Evolutionary conservation across 2,888 invertebrate species (phyloP).

Genomic region (Philonicus albiceps): DNA sequence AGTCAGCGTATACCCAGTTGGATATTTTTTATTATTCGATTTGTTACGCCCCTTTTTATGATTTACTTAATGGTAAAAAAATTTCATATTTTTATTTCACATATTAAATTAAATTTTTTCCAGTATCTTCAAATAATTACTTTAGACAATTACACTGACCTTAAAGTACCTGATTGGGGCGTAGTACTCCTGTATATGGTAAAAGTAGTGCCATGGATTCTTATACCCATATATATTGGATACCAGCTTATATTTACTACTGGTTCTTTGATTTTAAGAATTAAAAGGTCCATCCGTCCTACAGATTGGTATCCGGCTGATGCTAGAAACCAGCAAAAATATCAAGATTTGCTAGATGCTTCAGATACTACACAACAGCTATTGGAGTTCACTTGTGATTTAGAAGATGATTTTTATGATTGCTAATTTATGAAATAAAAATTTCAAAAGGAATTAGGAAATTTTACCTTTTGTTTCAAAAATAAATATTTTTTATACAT

Average conservation of each 20-base stretch:
- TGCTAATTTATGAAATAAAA: background rate
- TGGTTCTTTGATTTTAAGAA: conserved; percentile 54
- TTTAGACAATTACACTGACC: background rate
- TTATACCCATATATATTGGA: conserved; percentile 56
- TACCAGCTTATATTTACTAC: conserved; percentile 53
- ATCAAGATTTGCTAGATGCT: conserved; percentile 56
- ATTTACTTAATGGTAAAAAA: conserved; percentile 51
- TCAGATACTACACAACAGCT: conserved; percentile 58
- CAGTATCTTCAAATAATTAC: background rate
- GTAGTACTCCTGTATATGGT: conserved; percentile 39
- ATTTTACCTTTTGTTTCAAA: too few relatives aligned
- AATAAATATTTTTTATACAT: too few relatives aligned
- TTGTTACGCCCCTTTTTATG: conserved; percentile 56
- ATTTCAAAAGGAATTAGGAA: too few relatives aligned
- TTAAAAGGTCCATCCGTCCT: conserved; percentile 55
- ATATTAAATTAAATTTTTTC: background rate
- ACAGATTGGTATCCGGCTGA: conserved; percentile 61
- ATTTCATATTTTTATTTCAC: background rate
- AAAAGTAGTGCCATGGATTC: conserved; percentile 53
- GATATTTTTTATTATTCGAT: conserved; percentile 57
- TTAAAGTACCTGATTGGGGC: background rate
- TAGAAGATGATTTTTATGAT: conserved; percentile 41
- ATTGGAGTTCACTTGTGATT: conserved; percentile 13
- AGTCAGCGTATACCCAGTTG: conserved; percentile 67
- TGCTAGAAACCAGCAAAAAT: conserved; percentile 55